Percentiles rank a stretch among this genome's conserved stretches.
phyloP scores from a whole-genome alignment of 1,140 invertebrate species.

The Bombus pyrosoma region DNA sequence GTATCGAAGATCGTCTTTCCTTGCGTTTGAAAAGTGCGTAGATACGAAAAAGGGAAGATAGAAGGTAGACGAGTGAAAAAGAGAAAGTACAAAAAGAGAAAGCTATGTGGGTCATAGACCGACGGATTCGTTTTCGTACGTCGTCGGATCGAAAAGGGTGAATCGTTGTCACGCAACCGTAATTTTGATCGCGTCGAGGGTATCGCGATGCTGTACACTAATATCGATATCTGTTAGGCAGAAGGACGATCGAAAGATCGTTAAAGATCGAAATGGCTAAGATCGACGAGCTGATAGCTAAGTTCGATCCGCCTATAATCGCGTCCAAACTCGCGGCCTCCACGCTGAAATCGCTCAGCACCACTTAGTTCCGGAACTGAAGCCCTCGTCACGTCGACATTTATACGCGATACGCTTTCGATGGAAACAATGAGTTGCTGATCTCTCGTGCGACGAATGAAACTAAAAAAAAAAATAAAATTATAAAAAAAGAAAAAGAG shows the following conservation, averaged over 20 bases:
- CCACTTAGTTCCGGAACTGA: constrained; percentile 11
- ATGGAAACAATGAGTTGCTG: neutral
- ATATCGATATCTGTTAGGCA: neutral
- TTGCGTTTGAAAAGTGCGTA: neutral
- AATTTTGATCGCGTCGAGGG: constrained; percentile 30
- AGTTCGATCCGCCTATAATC: neutral
- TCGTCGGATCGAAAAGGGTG: neutral
- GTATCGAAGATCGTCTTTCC: constrained; percentile 41
- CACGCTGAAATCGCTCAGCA: neutral
- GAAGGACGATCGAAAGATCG: no score
- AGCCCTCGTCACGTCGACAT: constrained; percentile 7
- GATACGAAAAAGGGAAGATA: constrained; percentile 2
- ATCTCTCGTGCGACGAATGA: neutral
- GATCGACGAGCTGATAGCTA: neutral
- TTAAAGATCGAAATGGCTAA: neutral
- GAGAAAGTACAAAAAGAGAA: neutral
- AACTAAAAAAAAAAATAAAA: neutral
- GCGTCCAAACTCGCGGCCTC: neutral
- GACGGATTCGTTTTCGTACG: neutral
- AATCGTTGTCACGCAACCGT: constrained; percentile 46
- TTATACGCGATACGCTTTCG: constrained; percentile 16
- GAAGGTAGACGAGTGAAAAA: neutral
- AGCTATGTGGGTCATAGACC: neutral
- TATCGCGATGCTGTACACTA: neutral
- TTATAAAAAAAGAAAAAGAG: neutral